phyloP scores from a whole-genome alignment of 2,113 vertebrate species.

The Rhabdomys dilectus region DNA sequence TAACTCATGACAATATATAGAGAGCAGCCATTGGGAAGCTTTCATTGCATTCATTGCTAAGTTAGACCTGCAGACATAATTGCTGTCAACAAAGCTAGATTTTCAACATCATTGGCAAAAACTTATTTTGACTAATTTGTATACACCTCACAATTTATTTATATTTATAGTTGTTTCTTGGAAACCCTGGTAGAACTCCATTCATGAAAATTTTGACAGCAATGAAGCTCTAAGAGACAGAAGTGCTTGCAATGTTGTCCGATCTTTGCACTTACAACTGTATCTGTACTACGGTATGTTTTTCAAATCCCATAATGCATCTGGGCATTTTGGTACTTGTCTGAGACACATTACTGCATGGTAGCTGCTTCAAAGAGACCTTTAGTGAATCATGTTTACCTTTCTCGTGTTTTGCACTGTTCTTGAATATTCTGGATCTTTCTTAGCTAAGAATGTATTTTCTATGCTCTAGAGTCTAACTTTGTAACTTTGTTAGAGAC shows the following conservation, averaged over 20 bases:
- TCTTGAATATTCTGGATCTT: neutral
- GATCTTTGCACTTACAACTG: conserved; percentile 78
- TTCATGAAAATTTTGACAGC: conserved; percentile 85
- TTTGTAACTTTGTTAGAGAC: neutral
- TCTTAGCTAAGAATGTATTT: conserved; percentile 28
- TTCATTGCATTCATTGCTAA: conserved; percentile 43
- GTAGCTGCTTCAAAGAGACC: conserved; percentile 68
- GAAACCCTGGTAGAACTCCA: conserved; percentile 82
- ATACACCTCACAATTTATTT: conserved; percentile 73
- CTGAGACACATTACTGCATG: conserved; percentile 68
- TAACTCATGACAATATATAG: conserved; percentile 41
- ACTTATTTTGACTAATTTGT: conserved; percentile 34
- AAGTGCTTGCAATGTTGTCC: conserved; percentile 82
- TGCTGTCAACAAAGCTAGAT: conserved; percentile 16
- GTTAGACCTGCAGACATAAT: conserved; percentile 34
- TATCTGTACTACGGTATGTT: conserved; percentile 75
- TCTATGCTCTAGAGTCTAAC: neutral
- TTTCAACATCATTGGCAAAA: conserved; percentile 53
- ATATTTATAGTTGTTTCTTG: conserved; percentile 85
- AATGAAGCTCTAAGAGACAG: conserved; percentile 79
- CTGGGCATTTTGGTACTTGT: conserved; percentile 63
- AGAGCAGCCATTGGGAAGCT: neutral
- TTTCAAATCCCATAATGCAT: conserved; percentile 80
- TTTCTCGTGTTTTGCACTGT: neutral
- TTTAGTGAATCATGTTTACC: conserved; percentile 11